These are phyloP conservation scores for Crotalus viridis DNA, from an alignment of 2,113 vertebrate genomes.

Conservation along the genomic window DNA sequence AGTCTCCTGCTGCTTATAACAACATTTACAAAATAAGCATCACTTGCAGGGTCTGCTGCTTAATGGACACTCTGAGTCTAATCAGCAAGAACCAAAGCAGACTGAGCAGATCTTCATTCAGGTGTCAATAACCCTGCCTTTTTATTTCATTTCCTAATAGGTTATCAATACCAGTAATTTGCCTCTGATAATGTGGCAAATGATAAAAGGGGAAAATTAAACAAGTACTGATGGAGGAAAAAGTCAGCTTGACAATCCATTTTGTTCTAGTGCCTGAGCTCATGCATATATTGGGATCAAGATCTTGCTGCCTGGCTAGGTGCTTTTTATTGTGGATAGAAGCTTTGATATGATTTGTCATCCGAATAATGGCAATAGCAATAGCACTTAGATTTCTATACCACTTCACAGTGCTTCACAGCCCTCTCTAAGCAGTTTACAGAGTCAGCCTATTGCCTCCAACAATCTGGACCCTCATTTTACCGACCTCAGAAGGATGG, in stretches of 20 bases:
- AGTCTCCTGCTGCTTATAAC: conserved; percentile 55
- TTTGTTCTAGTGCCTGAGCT: neutral
- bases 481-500: neutral
- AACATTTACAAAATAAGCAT: conserved; percentile 66
- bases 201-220: conserved; percentile 70
- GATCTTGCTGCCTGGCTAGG: neutral
- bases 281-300: neutral
- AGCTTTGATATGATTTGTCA: neutral
- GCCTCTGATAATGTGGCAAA: conserved; percentile 54
- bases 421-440: neutral
- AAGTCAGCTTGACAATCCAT: neutral
- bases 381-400: neutral
- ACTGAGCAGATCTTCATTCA: conserved; percentile 63
- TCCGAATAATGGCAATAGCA: neutral
- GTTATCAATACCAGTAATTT: conserved; percentile 75
- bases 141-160: conserved; percentile 77
- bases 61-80: conserved; percentile 72
- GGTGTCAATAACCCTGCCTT: conserved; percentile 64
- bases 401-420: neutral
- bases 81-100: conserved; percentile 63
- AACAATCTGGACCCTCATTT: neutral
- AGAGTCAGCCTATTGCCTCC: neutral
- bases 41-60: conserved; percentile 43
- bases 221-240: conserved; percentile 56
- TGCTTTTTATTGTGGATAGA: neutral